Conservation (phyloP, 2,113 vertebrate genomes). For the Nycticorax nycticorax region DNA sequence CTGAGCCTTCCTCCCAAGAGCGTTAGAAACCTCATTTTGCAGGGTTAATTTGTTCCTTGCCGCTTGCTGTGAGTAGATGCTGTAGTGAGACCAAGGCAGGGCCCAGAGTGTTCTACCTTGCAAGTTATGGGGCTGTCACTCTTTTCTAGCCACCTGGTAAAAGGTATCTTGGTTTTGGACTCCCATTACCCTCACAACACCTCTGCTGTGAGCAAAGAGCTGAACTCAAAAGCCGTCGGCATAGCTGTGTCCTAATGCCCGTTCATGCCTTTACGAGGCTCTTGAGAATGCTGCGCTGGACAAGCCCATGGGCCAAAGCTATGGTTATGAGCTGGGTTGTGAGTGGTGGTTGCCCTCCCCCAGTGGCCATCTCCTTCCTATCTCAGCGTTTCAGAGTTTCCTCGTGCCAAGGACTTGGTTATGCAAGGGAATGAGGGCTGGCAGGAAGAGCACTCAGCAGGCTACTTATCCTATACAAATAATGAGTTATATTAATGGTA, state of each 20-base stretch:
- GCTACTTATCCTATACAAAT: background rate
- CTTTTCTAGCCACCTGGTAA: background rate
- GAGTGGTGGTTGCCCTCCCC: background rate
- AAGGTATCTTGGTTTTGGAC: background rate
- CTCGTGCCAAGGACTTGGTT: background rate
- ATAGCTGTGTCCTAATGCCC: background rate
- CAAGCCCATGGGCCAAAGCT: background rate
- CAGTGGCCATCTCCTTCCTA: background rate
- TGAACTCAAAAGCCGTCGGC: background rate
- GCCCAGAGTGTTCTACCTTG: background rate
- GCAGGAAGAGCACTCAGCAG: background rate
- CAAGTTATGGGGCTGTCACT: background rate
- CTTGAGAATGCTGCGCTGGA: background rate
- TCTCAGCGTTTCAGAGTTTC: rapidly evolving
- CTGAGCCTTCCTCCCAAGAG: background rate
- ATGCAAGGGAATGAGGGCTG: background rate
- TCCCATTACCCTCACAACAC: background rate
- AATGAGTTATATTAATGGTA: background rate
- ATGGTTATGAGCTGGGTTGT: rapidly evolving
- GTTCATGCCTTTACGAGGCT: background rate
- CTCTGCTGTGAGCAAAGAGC: background rate
- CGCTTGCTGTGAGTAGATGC: background rate
- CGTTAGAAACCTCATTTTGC: background rate
- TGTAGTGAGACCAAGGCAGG: background rate
- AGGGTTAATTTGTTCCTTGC: background rate